Base-by-base conservation (phyloP, 1,140 invertebrate genomes). In the Cyclargus thomasi region DNA sequence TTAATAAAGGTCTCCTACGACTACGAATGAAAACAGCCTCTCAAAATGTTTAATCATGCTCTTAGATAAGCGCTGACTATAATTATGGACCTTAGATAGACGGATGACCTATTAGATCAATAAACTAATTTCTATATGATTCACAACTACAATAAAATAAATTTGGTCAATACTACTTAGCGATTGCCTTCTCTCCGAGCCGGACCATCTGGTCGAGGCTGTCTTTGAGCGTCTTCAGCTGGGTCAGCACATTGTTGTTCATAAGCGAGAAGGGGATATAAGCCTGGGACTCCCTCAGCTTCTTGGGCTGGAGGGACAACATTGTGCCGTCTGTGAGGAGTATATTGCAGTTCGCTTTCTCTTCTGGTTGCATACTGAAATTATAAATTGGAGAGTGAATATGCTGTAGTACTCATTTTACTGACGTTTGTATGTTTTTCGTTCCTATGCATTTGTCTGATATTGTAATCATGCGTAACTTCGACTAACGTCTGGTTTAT, bases 301-400 rank as follows among this genome's bases (percentile, higher is more conserved):
- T 88, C 36, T 90, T 91, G 2, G 94, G 93, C 68, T 93, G 83
- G 1, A 94, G 77, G 0, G 93, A 93, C 16, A 94, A 81, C 70
- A 94, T 85, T 22, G 92, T 92, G 17, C 94, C 94, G 74, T 94
- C 92, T 6, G 82, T 68, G 0, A 94, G 78, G 1, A 93, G 91
- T 23, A 94, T 93, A 82, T 93, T 94, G 70, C 94, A 91, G 79
- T 93, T 94, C 0, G 93, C 92, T 68, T 85, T 91, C 16, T 89
- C 85, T 36, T 93, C 91, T 20, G 78, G 70, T 63, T 84, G 74
- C 81, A 88, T 80, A 7, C 88, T 90, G 75, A 0, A 78, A 87
- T 86, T 29, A 29, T 79, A 66, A 29, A 36, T 29, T 29, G 29
- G 0, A 29, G 1, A 29, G 8, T 29, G 8, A 29, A 29, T 29